A percentile compares a stretch with the other conserved stretches of the same genome.
Evolutionary conservation across 2,888 invertebrate genomes (phyloP).

Genomic region (Polyommatus iphigenia): DNA sequence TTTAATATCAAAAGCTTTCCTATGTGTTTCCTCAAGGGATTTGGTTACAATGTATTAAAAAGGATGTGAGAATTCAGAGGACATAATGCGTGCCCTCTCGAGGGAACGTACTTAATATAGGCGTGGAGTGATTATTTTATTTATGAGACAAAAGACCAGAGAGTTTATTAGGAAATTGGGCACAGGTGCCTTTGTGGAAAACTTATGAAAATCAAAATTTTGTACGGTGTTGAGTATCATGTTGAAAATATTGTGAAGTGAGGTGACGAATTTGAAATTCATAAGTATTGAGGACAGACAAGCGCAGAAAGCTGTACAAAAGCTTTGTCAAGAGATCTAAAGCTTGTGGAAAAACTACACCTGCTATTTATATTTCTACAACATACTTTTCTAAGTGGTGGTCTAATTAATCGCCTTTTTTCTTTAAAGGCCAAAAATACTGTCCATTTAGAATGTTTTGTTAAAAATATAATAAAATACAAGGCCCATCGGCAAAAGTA

Average conservation of each 20-base stretch:
- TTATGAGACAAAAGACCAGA: constrained; percentile 2
- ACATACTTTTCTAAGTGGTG: too few species aligned
- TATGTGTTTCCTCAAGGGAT: neutral
- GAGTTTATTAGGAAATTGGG: neutral
- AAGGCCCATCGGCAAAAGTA: constrained; percentile 14
- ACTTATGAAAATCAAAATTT: neutral
- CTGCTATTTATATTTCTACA: too few species aligned
- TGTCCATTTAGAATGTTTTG: neutral
- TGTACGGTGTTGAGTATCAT: neutral
- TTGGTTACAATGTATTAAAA: constrained; percentile 29
- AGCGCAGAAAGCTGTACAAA: too few species aligned
- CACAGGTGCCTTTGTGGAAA: constrained; percentile 1
- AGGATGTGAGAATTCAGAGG: neutral
- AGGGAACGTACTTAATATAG: constrained; percentile 4
- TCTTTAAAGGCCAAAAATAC: neutral
- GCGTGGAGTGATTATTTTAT: constrained; percentile 15
- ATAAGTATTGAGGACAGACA: too few species aligned
- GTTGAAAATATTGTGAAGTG: neutral
- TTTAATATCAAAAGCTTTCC: constrained; percentile 26
- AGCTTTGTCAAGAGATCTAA: too few species aligned
- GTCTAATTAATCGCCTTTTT: too few species aligned
- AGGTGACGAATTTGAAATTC: too few species aligned
- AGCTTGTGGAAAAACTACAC: too few species aligned
- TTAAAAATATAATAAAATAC: neutral
- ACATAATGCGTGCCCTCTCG: neutral